A percentile compares a stretch with the other conserved stretches of the same genome.
Conservation (phyloP, 2,888 invertebrate species). For the Pollenia angustigena region DNA sequence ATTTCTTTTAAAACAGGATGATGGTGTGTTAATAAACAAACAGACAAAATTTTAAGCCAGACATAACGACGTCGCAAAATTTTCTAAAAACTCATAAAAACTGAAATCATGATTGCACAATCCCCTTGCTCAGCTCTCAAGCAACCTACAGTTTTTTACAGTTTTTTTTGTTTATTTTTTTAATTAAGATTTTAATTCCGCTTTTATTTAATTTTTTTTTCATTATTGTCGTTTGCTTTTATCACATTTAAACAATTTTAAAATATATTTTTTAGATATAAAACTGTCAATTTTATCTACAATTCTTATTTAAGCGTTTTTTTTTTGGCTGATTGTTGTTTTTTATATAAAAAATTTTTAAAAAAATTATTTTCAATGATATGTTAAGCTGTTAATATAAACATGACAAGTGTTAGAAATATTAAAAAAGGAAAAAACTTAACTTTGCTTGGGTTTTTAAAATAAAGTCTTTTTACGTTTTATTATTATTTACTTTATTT, state of each 20-base stretch:
- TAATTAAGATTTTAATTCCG: constrained; percentile 58
- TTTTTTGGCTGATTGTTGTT: constrained; percentile 46
- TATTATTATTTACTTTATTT: constrained; percentile 41
- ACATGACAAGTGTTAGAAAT: constrained; percentile 79
- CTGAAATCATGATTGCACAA: constrained; percentile 35
- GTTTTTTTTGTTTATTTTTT: constrained; percentile 46
- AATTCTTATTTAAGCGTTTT: constrained; percentile 69
- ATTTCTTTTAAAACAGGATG: constrained; percentile 15
- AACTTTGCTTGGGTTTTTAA: constrained; percentile 56
- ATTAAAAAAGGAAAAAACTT: constrained; percentile 42
- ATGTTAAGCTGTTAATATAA: constrained; percentile 76
- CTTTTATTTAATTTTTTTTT: constrained; percentile 22
- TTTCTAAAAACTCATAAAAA: constrained; percentile 41
- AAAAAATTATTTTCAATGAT: constrained; percentile 51
- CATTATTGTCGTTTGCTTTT: background rate
- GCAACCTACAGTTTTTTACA: constrained; percentile 57
- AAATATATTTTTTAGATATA: constrained; percentile 60
- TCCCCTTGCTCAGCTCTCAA: constrained; percentile 46
- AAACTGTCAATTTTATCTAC: constrained; percentile 72
- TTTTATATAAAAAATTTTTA: constrained; percentile 5
- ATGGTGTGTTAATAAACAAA: constrained; percentile 13
- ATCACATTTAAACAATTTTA: constrained; percentile 39
- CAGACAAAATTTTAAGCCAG: constrained; percentile 52
- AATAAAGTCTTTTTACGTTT: background rate
- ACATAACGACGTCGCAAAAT: constrained; percentile 62